Evolutionary conservation across 2,797 vertebrate species (phyloP), one percentile per base, ranked within the genome.

Genomic region (Tragelaphus eurycerus): DNA sequence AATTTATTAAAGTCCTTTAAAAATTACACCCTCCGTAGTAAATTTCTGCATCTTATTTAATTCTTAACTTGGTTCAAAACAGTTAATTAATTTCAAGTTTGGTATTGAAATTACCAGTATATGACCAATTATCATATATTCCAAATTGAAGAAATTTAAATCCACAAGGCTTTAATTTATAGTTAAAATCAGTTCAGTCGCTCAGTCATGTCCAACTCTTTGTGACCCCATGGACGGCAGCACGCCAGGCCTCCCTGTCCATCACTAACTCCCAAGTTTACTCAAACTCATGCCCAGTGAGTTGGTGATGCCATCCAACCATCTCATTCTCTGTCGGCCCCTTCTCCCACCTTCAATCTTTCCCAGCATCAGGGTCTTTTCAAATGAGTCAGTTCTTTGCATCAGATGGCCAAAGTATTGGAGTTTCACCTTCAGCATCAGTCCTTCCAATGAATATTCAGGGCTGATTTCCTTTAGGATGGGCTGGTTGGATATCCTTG

Each of bases 181-280:
- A 16, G 34, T 46, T 64, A 64, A 87, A 67, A 81, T 21, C n/a
- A 67, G n/a, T 34, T 13, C 10, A 71, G 19, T 71, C 0, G 2
- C 67, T 71, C 34, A 71, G 34, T 71, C 19, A 3, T 23, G 10
- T 34, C 19, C 67, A 23, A 38, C 34, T 71, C 9, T 71, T 71
- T 71, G 62, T 0, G 7, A 64, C 31, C 31, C 31, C 31, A n/a
- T 2, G 31, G 62, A n/a, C 1, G 0, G 7, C 62, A 19, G 16
- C 62, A 64, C 0, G 4, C 31, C 62, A n/a, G 62, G 16, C 62
- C 8, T 62, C 60, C 62, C 7, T 64, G 31, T 64, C 16, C 62
- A n/a, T n/a, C 31, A n/a, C 0, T 16, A 64, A n/a, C 62, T n/a
- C 8, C 31, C 15, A 16, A 34, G 16, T 67, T 67, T 67, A 34